Base-by-base conservation (phyloP, 2,797 vertebrate species). In the Xyrichtys novacula region DNA sequence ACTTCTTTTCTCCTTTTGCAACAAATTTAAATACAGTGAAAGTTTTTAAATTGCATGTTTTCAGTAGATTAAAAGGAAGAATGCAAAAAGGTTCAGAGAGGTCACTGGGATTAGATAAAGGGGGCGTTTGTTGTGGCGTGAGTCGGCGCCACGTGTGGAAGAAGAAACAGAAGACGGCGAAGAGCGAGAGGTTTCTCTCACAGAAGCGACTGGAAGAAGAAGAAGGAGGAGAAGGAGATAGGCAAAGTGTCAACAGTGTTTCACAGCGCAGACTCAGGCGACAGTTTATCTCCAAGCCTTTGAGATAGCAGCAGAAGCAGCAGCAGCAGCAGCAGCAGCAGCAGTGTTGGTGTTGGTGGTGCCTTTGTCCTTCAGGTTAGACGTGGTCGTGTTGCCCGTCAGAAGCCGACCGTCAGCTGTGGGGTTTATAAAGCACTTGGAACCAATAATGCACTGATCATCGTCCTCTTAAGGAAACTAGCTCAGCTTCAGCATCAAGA, bases 351-450 rank as follows among this genome's bases (percentile, higher is more conserved):
- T 7, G 15, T 23, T 1, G 0, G 39, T 0, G 19, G 25, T 23
- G 67, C 67, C 71, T 73, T 44, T 70, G 55, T 84, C 83, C 74
- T 83, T 75, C 77, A 46, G 71, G 52, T 65, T 65, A 53, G 72
- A 84, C 47, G 67, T 63, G 77, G 83, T 72, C 6, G 64, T 65
- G 80, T 65, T 22, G 72, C 76, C 71, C 31, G 69, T 88, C 80
- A 82, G 65, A 20, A 29, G 54, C 56, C 12, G 40, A 16, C 22
- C 28, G n/a, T 38, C 42, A 29, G 44, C 64, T 10, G 74, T 11
- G 52, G 78, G 68, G 78, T 82, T 77, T 58, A 81, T 88, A 92
- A 93, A 94, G 90, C 91, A 91, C 91, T 92, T 91, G 84, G 83
- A 91, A 91, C 81, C 89, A 76, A 74, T 91, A 92, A 93, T 84